Evolutionary conservation across 2,113 vertebrate genomes (phyloP), one percentile per base, ranked within the genome.

Genomic region (Rhizomys pruinosus): DNA sequence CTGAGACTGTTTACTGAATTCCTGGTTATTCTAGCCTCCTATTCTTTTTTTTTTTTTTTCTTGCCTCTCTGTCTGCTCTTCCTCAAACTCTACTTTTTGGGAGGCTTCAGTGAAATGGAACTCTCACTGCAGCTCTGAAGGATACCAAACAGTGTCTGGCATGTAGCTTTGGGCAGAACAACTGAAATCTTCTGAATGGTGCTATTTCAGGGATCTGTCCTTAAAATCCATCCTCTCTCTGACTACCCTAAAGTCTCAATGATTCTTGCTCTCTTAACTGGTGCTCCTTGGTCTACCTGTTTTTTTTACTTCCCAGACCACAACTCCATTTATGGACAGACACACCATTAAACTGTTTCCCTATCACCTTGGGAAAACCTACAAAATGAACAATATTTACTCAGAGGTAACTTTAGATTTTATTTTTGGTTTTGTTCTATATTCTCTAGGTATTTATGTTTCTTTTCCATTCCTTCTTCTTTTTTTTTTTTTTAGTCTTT

Each of bases 171-270:
- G n/a, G n/a, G n/a, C n/a, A n/a, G n/a, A n/a, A n/a, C n/a, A n/a
- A n/a, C n/a, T n/a, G n/a, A n/a, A n/a, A n/a, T n/a, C 20, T 95
- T 89, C 20, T 80, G 15, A 72, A 61, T 87, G 44, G n/a, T 63
- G 76, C 34, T 66, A 32, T 72, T 93, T 90, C 63, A 66, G 74
- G 52, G 32, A 22, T 85, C 84, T 72, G 37, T 68, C 59, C 34
- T 89, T 76, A 81, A 92, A 69, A 39, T 52, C 69, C 27, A 84
- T 44, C 52, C 27, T 92, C 44, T 82, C 16, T 23, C 29, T 57
- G 16, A 78, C 34, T 81, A 89, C 25, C 61, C n/a, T 76, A 89
- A 95, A 76, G 80, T 89, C 47, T 76, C n/a, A 44, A 34, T 22
- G 7, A 47, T 22, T 42, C 9, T 69, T 91, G 27, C 23, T 82